phyloP scores from a whole-genome alignment of 2,888 invertebrate species.

The Melanargia galathea region DNA sequence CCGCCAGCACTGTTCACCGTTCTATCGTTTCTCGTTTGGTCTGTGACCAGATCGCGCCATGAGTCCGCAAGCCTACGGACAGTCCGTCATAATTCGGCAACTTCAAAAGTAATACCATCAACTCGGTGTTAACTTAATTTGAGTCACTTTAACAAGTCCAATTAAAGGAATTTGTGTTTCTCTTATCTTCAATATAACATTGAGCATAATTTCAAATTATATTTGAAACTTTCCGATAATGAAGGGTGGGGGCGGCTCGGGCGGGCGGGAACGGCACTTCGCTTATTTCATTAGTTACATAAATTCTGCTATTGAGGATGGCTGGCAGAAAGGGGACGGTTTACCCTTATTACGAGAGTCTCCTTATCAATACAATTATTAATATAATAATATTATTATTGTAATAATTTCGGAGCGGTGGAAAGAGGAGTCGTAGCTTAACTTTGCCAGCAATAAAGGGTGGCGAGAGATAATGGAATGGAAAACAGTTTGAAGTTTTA shows the following conservation, averaged over 20 bases:
- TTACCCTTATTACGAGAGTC: slow-evolving; percentile 83
- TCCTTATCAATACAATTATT: slow-evolving; percentile 83
- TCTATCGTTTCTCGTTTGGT: background rate
- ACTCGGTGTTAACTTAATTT: slow-evolving; percentile 83
- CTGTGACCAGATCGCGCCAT: slow-evolving; percentile 67
- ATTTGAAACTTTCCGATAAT: slow-evolving; percentile 83
- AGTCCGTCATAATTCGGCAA: slow-evolving; percentile 78
- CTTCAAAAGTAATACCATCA: slow-evolving; percentile 82
- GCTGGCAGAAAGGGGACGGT: slow-evolving; percentile 82
- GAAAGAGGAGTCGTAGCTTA: slow-evolving; percentile 78
- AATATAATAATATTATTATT: slow-evolving; percentile 83
- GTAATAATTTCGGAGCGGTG: slow-evolving; percentile 79
- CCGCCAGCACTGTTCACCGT: background rate
- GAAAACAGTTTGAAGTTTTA: slow-evolving; percentile 83
- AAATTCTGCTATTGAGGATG: slow-evolving; percentile 83
- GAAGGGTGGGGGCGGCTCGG: slow-evolving; percentile 71
- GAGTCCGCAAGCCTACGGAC: slow-evolving; percentile 65
- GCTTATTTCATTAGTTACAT: slow-evolving; percentile 83
- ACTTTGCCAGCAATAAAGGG: slow-evolving; percentile 80
- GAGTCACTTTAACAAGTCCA: slow-evolving; percentile 83
- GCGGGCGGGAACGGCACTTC: slow-evolving; percentile 68
- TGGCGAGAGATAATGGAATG: slow-evolving; percentile 81
- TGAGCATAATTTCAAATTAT: slow-evolving; percentile 83
- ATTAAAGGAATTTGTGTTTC: slow-evolving; percentile 83
- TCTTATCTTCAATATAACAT: slow-evolving; percentile 83